phyloP scores from a whole-genome alignment of 2,113 vertebrate genomes.

The Nicator chloris region DNA sequence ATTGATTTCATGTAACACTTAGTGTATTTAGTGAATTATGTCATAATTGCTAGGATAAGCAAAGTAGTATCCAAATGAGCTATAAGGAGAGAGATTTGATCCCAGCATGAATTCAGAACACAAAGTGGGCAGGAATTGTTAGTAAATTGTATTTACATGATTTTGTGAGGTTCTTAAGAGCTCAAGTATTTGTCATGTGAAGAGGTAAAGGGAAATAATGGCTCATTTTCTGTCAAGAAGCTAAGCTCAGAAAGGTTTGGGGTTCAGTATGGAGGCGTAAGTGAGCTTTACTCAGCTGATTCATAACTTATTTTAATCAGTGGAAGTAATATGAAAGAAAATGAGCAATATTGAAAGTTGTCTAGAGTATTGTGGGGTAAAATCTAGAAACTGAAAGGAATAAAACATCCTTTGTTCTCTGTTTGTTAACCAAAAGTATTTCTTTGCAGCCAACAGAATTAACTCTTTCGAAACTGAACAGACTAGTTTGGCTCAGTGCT shows the following conservation, averaged over 20 bases:
- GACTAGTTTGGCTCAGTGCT: not conserved
- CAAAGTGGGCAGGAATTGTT: not conserved
- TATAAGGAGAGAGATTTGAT: not conserved
- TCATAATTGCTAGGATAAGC: not conserved
- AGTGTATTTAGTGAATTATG: not conserved
- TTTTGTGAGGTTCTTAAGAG: not conserved
- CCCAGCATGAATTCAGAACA: not conserved
- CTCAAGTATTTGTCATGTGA: not conserved
- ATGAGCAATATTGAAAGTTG: not conserved
- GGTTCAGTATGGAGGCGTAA: not conserved
- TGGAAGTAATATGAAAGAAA: not conserved
- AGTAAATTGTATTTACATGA: not conserved
- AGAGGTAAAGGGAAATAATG: not conserved
- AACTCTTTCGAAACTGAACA: not conserved
- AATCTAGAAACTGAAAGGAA: not conserved
- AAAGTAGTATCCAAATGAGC: not conserved
- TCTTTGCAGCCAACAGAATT: not conserved
- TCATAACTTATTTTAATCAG: not conserved
- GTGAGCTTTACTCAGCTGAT: not conserved
- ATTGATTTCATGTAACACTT: not conserved
- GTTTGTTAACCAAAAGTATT: not conserved
- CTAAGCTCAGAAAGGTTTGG: not conserved
- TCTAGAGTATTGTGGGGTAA: not conserved
- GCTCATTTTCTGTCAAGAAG: not conserved
- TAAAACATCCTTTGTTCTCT: not conserved